These are phyloP conservation scores for Malurus leucopterus DNA, from an alignment of 2,797 vertebrate genomes.

Conservation along the genomic window DNA sequence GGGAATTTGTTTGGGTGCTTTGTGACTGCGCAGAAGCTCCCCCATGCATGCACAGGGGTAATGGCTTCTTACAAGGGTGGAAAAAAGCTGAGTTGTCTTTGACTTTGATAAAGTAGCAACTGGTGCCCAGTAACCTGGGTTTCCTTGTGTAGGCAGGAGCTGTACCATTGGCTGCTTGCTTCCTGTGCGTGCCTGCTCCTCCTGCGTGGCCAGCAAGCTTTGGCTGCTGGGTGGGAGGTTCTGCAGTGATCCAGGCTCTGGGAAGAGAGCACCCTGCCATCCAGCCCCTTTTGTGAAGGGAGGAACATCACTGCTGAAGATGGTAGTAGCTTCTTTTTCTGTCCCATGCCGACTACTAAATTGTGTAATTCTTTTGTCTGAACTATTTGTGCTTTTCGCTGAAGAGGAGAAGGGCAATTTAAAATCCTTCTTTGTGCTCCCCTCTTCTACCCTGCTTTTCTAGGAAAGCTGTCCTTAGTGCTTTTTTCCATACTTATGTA, in stretches of 20 bases:
- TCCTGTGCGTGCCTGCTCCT: background rate
- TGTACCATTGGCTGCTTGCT: background rate
- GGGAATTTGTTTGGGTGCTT: background rate
- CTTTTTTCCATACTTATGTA: background rate
- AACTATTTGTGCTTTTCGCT: background rate
- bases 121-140: background rate
- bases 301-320: background rate
- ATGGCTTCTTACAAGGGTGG: background rate
- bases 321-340: background rate
- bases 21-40: background rate
- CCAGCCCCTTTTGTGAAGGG: background rate
- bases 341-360: background rate
- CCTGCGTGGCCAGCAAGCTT: background rate
- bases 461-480: background rate
- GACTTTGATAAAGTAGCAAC: background rate
- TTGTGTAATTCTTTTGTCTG: background rate
- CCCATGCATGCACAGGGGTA: fast-evolving
- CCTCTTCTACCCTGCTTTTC: background rate
- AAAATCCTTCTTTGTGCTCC: background rate
- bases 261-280: background rate
- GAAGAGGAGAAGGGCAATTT: background rate
- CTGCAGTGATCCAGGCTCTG: background rate
- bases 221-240: background rate
- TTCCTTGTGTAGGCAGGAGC: background rate
- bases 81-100: background rate